phyloP scores from a whole-genome alignment of 2,888 invertebrate species.

The Folsomia manolachei region DNA sequence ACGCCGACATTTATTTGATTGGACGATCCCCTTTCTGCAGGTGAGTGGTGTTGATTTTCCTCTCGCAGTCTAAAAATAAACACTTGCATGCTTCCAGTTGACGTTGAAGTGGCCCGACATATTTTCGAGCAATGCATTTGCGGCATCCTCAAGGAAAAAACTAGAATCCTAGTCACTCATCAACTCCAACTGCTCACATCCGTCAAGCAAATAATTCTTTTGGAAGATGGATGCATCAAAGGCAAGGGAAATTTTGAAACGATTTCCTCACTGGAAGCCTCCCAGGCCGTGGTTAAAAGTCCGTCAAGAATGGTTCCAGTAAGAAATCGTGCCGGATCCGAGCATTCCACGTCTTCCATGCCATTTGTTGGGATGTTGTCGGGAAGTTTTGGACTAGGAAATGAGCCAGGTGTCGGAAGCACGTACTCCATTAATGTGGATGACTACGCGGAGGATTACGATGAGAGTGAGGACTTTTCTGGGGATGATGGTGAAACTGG shows the following conservation, averaged over 20 bases:
- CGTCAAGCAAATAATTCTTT: conserved; percentile 65
- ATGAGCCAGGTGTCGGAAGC: neutral
- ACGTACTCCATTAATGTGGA: neutral
- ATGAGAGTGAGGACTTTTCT: too few species aligned
- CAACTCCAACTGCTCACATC: conserved; percentile 75
- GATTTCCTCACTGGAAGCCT: neutral
- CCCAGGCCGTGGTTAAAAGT: neutral
- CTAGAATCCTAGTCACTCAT: conserved; percentile 65
- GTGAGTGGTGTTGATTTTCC: conserved; percentile 32
- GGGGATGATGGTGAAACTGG: too few species aligned
- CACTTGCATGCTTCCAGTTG: conserved; percentile 52
- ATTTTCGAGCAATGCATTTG: conserved; percentile 56
- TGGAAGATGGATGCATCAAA: conserved; percentile 62
- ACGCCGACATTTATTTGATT: conserved; percentile 58
- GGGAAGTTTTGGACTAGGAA: neutral
- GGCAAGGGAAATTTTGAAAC: conserved; percentile 63
- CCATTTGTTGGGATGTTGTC: neutral
- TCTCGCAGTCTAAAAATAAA: neutral
- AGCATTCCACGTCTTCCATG: conserved; percentile 16
- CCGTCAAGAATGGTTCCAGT: neutral
- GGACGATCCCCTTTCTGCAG: conserved; percentile 58
- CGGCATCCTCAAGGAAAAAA: conserved; percentile 54
- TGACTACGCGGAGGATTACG: conserved; percentile 23
- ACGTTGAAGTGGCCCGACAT: conserved; percentile 56
- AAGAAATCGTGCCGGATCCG: conserved; percentile 23